These are phyloP conservation scores for Ailuropoda melanoleuca DNA, from an alignment of 2,113 vertebrate species.

Conservation along the genomic window DNA sequence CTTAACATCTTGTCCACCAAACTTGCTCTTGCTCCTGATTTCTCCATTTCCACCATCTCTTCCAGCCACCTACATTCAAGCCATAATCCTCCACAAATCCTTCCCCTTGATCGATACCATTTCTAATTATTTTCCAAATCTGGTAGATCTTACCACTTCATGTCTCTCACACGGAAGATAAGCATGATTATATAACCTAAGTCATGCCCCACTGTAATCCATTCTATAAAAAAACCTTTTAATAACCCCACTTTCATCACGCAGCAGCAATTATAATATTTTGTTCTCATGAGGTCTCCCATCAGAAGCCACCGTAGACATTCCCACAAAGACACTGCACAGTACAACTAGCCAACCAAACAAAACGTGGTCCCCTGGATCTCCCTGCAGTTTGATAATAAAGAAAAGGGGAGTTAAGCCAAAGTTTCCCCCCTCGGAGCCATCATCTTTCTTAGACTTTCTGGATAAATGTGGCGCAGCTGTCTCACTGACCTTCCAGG, in stretches of 20 bases:
- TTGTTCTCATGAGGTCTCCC: slow-evolving; percentile 20
- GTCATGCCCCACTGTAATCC: background rate
- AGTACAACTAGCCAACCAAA: background rate
- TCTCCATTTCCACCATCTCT: background rate
- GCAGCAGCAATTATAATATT: background rate
- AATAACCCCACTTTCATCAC: background rate
- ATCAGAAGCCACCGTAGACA: slow-evolving; percentile 34
- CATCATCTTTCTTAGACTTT: slow-evolving; percentile 57
- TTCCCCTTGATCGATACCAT: background rate
- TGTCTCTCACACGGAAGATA: background rate
- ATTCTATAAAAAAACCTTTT: background rate
- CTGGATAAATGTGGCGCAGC: slow-evolving; percentile 77
- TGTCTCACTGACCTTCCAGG: slow-evolving; percentile 91
- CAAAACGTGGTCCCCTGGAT: background rate
- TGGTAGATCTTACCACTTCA: background rate
- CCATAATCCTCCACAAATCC: background rate
- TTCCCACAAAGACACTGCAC: background rate
- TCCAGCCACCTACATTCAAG: background rate
- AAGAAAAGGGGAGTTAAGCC: slow-evolving; percentile 45
- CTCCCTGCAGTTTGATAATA: slow-evolving; percentile 2
- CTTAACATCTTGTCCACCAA: background rate
- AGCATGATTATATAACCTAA: background rate
- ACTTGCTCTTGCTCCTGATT: background rate
- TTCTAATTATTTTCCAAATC: background rate
- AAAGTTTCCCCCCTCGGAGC: background rate